These are phyloP conservation scores for Sardina pilchardus DNA, from an alignment of 2,113 vertebrate genomes.

Conservation along the genomic window DNA sequence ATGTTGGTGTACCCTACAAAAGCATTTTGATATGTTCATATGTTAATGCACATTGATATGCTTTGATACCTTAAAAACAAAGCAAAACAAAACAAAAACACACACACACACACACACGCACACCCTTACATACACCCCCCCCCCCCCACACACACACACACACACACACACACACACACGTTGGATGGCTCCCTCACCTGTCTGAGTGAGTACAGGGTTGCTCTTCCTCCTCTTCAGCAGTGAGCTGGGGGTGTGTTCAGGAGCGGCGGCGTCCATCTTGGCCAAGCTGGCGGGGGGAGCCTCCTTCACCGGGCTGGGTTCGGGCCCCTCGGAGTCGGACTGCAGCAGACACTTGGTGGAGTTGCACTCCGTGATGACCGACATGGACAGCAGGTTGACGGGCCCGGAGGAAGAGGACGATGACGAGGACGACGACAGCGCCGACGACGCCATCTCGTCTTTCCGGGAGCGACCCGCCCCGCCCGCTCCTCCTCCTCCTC, in stretches of 20 bases:
- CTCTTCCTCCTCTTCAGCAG: constrained; percentile 71
- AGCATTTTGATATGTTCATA: too few relatives aligned
- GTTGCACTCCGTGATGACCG: constrained; percentile 78
- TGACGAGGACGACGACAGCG: constrained; percentile 30
- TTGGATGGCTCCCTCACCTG: constrained; percentile 59
- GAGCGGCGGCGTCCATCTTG: neutral
- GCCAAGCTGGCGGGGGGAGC: neutral
- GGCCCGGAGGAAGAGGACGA: constrained; percentile 35
- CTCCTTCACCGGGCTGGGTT: constrained; percentile 46
- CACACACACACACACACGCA: neutral
- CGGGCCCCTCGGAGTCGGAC: constrained; percentile 60
- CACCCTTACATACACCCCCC: too few relatives aligned
- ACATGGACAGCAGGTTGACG: constrained; percentile 78
- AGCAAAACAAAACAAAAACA: neutral
- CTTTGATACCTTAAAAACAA: too few relatives aligned
- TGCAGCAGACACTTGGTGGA: constrained; percentile 85
- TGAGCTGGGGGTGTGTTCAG: constrained; percentile 56
- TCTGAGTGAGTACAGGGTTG: constrained; percentile 55
- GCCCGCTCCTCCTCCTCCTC: neutral
- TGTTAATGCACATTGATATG: too few relatives aligned
- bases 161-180: too few relatives aligned
- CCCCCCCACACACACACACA: too few relatives aligned
- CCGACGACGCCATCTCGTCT: constrained; percentile 62
- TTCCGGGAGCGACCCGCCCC: constrained; percentile 61
- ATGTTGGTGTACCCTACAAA: too few relatives aligned